Base-by-base conservation (phyloP, 2,797 vertebrate species). In the Salmo trutta region DNA sequence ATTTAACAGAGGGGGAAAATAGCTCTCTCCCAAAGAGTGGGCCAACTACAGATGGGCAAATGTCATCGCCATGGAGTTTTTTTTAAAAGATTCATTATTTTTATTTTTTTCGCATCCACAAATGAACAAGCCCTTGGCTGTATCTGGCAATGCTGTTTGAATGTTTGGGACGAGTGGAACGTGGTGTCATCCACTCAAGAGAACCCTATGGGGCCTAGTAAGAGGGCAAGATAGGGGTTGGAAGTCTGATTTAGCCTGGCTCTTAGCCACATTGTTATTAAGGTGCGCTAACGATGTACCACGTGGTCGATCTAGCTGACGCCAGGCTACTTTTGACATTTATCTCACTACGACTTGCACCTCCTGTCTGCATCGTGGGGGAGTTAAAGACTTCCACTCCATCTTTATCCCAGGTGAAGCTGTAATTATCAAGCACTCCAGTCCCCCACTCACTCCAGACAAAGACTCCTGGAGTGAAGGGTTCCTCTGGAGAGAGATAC, bases 51-150 rank as follows among this genome's bases (percentile, higher is more conserved):
- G 81, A 83, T 47, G 71, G 31, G 27, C 31, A 81, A 82, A 79
- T 82, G 79, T 80, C 82, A 86, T 68, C 21, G 33, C 51, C 53
- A 71, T 67, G 77, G 77, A 78, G 68, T 77, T 36, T 77, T 84
- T 84, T 82, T 75, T 81, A 62, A 80, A 76, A 73, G 72, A 75
- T 65, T 73, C 75, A 41, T 41, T 64, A 52, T 73, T 59, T 78
- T 76, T 4, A 14, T 67, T 69, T 75, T 41, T n/a, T n/a, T 27
- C 6, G 10, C 21, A 64, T 1, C 21, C n/a, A 10, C 21, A 64
- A 64, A 64, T 64, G 17, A 17, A 36, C 16, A 19, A 31, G 1
- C 10, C 15, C 65, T 15, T 5, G 14, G 5, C 54, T 56, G 1
- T 19, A 33, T 67, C 21, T 69, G 66, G 19, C 54, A 64, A 33